These are phyloP conservation scores for Aspidiotus rigidus DNA, from an alignment of 2,888 invertebrate species.

Conservation along the genomic window DNA sequence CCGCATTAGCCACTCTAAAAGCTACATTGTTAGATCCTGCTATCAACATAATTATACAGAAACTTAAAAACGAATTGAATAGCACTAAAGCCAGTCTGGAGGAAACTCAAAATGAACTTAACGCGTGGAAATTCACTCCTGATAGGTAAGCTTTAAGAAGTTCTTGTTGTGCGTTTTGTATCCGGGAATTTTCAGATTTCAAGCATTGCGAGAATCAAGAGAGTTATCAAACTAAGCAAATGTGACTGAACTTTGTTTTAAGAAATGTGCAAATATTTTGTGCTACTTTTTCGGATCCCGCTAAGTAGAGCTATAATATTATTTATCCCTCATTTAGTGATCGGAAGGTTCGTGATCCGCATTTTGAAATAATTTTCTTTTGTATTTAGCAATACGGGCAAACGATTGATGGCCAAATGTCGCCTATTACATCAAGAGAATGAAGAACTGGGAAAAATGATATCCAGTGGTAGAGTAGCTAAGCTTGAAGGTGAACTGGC, in stretches of 20 bases:
- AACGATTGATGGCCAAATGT: conserved; percentile 95
- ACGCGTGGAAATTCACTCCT: conserved; percentile 99
- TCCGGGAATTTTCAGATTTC: background rate
- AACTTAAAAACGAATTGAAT: conserved; percentile 80
- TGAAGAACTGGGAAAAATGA: conserved; percentile 92
- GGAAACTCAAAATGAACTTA: conserved; percentile 93
- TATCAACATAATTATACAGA: conserved; percentile 84
- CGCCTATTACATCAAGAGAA: conserved; percentile 90
- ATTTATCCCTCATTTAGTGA: too few species aligned
- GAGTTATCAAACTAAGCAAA: too few species aligned
- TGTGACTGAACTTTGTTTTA: too few species aligned
- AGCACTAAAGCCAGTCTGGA: conserved; percentile 82
- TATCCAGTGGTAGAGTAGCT: conserved; percentile 86
- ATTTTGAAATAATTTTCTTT: too few species aligned
- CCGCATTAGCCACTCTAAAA: conserved; percentile 63
- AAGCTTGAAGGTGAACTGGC: conserved; percentile 92
- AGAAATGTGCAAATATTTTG: background rate
- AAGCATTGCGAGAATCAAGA: background rate
- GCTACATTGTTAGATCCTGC: conserved; percentile 88
- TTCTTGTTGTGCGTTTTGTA: too few species aligned
- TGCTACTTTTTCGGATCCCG: background rate
- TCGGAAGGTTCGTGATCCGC: too few species aligned
- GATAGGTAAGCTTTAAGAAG: conserved; percentile 55
- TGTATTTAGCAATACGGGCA: conserved; percentile 74
- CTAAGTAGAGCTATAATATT: background rate